Base-by-base conservation (phyloP, 2,113 vertebrate genomes). In the Alces alces region DNA sequence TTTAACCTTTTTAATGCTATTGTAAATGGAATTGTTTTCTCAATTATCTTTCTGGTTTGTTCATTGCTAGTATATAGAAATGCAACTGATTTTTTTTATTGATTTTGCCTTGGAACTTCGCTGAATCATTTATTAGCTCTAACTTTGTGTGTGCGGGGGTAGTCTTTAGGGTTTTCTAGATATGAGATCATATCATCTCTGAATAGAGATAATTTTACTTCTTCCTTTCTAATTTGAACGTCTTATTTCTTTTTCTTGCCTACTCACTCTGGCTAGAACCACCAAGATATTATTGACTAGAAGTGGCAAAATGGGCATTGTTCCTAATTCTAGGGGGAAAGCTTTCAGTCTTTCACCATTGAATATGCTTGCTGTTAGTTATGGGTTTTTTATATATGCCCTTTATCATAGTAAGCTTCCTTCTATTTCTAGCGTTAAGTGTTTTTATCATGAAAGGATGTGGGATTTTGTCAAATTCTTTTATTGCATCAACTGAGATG, bases 71-170 rank as follows among this genome's bases (percentile, higher is more conserved):
- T 64, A 64, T 9, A 64, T 64, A 64, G 30, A 17, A 64, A 64
- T 64, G 61, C 30, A 64, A 64, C 30, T n/a, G 30, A 64, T 17
- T 64, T 64, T 64, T 64, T 33, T 61, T n/a, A 30, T n/a, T 64
- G 30, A 64, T 64, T 64, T 64, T 64, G 15, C n/a, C 61, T 64
- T 64, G 61, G 30, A 33, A 64, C 30, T 17, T 64, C 7, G 7
- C 15, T 64, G 15, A 64, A 64, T n/a, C 61, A 64, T 64, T 64
- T 64, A n/a, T n/a, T n/a, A 64, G 61, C 15, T 64, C 15, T 64
- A n/a, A 64, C 3, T 64, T 64, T 17, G 61, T 64, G 61, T 64
- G 30, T 33, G 30, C 0, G 1, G 14, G 61, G 7, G 30, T 30
- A 61, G n/a, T 64, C 30, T n/a, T 64, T 64, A n/a, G 30, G 7